phyloP scores from a whole-genome alignment of 2,797 vertebrate genomes.

The Thamnophis elegans region DNA sequence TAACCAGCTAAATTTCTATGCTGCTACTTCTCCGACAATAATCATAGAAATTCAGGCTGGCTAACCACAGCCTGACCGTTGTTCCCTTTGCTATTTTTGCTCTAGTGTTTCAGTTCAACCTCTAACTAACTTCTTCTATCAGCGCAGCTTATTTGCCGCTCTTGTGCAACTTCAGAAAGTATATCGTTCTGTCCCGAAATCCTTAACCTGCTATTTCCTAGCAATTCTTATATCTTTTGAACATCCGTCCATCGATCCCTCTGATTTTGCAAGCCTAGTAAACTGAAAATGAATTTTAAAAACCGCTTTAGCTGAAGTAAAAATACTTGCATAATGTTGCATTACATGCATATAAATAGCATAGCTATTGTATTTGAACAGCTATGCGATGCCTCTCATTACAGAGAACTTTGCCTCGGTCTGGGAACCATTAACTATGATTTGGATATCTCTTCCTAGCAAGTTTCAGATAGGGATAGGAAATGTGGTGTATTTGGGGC shows the following conservation, averaged over 20 bases:
- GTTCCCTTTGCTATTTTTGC: conserved; percentile 25
- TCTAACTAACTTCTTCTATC: conserved; percentile 4
- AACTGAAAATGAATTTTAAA: background rate
- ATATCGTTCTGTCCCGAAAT: background rate
- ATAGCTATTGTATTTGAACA: background rate
- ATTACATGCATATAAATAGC: too few species aligned
- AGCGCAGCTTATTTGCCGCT: background rate
- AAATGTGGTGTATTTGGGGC: background rate
- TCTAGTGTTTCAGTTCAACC: background rate
- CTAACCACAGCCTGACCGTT: conserved; percentile 29
- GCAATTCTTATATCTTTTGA: background rate
- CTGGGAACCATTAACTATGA: too few species aligned
- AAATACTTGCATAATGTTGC: background rate
- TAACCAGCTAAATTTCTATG: conserved; percentile 15
- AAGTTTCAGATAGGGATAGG: background rate
- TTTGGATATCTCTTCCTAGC: background rate
- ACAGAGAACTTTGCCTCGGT: background rate
- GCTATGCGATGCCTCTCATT: background rate
- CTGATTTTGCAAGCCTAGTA: background rate
- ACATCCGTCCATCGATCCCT: background rate
- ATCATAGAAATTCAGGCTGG: conserved; percentile 22
- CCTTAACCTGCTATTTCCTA: background rate
- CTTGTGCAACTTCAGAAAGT: background rate
- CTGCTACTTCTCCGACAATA: background rate
- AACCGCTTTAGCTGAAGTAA: background rate